phyloP scores from a whole-genome alignment of 2,888 invertebrate genomes.

The Octonoba sinensis region DNA sequence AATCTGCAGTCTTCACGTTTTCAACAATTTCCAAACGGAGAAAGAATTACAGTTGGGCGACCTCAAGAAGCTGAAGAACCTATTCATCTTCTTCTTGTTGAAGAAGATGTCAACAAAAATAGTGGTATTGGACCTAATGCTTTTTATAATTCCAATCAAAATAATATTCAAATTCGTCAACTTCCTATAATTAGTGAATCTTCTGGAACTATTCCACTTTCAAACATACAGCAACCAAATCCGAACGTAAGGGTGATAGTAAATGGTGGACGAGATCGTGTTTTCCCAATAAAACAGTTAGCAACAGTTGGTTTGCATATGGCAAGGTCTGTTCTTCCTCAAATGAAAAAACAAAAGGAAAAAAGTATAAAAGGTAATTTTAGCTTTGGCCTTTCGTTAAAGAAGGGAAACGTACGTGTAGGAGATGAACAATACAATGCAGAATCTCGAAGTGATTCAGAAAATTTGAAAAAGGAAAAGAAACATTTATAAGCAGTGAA shows the following conservation, averaged over 20 bases:
- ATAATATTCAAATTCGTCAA: background rate
- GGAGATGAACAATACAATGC: background rate
- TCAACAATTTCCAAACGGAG: no score
- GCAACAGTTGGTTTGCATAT: constrained; percentile 31
- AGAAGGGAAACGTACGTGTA: constrained; percentile 7
- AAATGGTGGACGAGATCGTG: constrained; percentile 29
- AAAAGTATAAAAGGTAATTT: constrained; percentile 39
- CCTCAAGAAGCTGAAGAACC: background rate
- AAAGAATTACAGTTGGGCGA: background rate
- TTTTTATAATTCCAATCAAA: background rate
- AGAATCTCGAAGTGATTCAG: constrained; percentile 12
- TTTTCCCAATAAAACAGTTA: constrained; percentile 14
- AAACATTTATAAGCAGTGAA: no score
- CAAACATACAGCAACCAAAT: background rate
- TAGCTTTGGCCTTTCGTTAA: constrained; percentile 32
- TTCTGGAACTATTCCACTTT: no score
- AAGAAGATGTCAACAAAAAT: constrained; percentile 5
- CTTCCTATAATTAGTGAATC: no score
- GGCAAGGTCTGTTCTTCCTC: constrained; percentile 28
- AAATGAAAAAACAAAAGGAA: constrained; percentile 1
- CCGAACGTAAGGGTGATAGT: constrained; percentile 18
- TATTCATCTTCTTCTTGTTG: background rate
- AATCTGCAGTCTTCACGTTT: no score
- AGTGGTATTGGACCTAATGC: background rate
- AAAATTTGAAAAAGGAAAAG: background rate